Conservation (phyloP, 2,113 vertebrate species). For the Trichechus manatus region DNA sequence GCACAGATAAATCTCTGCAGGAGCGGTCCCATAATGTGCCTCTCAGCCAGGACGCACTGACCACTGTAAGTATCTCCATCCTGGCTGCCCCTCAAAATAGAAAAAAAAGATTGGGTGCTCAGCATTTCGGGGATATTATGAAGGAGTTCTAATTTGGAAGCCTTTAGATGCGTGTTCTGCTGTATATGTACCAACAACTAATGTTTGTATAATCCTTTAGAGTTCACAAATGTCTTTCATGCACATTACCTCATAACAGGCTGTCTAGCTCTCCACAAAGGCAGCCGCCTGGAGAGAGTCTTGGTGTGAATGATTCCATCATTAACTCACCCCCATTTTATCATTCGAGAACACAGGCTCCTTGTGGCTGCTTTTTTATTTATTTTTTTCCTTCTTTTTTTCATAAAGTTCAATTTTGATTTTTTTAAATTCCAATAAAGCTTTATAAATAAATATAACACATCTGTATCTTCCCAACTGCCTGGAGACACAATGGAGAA, state of each 20-base stretch:
- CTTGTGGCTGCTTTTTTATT: neutral
- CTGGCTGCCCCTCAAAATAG: neutral
- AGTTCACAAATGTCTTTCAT: neutral
- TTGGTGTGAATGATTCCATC: neutral
- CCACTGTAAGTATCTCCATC: conserved; percentile 89
- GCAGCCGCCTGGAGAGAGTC: neutral
- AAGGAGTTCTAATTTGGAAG: neutral
- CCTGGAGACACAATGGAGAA: conserved; percentile 3
- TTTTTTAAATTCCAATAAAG: conserved; percentile 53
- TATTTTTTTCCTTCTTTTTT: neutral
- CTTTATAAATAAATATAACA: conserved; percentile 66
- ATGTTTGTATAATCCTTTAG: neutral
- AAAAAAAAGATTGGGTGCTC: neutral
- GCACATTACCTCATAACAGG: neutral
- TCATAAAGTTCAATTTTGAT: conserved; percentile 11
- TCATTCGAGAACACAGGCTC: neutral
- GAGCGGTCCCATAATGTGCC: conserved; percentile 89
- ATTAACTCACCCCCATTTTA: neutral
- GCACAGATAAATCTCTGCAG: conserved; percentile 85
- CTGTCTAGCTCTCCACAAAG: neutral
- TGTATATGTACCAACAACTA: neutral
- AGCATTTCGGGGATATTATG: neutral
- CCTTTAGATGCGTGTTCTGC: neutral
- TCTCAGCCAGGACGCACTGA: conserved; percentile 89
- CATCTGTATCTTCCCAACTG: neutral